These are phyloP conservation scores for Pogonocichla stellata DNA, from an alignment of 2,113 vertebrate genomes.

Conservation along the genomic window DNA sequence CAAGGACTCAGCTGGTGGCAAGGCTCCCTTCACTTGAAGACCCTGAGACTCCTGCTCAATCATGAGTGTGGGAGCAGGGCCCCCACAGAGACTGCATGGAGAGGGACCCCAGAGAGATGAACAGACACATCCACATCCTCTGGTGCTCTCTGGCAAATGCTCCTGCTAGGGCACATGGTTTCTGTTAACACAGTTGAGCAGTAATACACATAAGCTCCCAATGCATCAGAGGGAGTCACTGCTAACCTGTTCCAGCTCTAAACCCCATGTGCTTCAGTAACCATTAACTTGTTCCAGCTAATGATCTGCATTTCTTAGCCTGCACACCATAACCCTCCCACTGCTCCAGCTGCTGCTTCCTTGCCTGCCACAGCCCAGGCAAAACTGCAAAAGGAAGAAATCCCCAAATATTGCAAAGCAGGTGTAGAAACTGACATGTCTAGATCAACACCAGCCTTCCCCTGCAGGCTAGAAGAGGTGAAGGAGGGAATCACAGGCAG, in stretches of 20 bases:
- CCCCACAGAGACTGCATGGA: rapidly evolving
- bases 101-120: background rate
- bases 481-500: background rate
- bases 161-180: background rate
- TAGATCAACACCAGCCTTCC: background rate
- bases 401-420: background rate
- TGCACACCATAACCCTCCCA: background rate
- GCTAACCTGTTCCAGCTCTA: slow-evolving; percentile 31
- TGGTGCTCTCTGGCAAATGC: background rate
- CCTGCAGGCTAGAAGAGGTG: background rate
- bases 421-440: background rate
- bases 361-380: background rate
- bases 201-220: background rate
- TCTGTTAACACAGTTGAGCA: background rate
- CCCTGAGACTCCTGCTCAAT: background rate
- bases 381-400: background rate
- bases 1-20: background rate
- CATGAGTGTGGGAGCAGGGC: background rate
- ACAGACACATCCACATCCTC: background rate
- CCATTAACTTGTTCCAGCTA: slow-evolving; percentile 44
- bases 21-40: background rate
- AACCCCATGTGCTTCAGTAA: slow-evolving; percentile 15
- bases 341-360: background rate
- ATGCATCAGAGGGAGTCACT: background rate
- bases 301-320: background rate